Evolutionary conservation across 2,888 invertebrate species (phyloP), one percentile per base, ranked within the genome.

Genomic region (Ganaspis brasiliensis): DNA sequence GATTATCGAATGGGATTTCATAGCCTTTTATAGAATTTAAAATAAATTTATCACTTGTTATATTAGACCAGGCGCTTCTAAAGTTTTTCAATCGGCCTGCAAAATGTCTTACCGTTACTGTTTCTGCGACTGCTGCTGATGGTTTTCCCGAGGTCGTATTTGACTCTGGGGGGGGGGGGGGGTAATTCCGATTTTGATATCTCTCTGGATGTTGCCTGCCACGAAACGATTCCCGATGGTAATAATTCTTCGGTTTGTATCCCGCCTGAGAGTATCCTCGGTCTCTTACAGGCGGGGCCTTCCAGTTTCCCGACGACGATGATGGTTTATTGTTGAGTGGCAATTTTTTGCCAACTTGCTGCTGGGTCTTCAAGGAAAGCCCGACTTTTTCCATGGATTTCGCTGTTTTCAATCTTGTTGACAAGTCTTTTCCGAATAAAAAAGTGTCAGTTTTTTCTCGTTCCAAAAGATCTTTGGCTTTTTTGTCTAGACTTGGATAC

Each of bases 281-380:
- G 14, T n/a, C 49, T 9, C 52, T 76, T 70, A 37, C 24, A 45
- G 21, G 31, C 78, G 73, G 73, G 74, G 74, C 24, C 35, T 26
- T 77, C 40, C 24, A 31, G 76, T 80, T 80, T 80, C 72, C 80
- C 74, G 74, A 57, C 40, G 35, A 19, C 35, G 49, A 14, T n/a
- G n/a, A n/a, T 57, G 24, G 19, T 12, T 57, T 73, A n/a, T n/a
- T n/a, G n/a, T n/a, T n/a, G n/a, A n/a, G n/a, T n/a, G n/a, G n/a
- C n/a, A n/a, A n/a, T n/a, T n/a, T n/a, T n/a, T n/a, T n/a, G n/a
- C n/a, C n/a, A n/a, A n/a, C n/a, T n/a, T 12, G n/a, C 55, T 31
- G 31, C 31, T 74, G 61, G 1, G 61, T 12, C 8, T 73, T 45
- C 0, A 75, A 40, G 2, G 74, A 72, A 10, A 74, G 76, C 1